phyloP scores from a whole-genome alignment of 1,140 invertebrate species.

The Lucilia sericata region DNA sequence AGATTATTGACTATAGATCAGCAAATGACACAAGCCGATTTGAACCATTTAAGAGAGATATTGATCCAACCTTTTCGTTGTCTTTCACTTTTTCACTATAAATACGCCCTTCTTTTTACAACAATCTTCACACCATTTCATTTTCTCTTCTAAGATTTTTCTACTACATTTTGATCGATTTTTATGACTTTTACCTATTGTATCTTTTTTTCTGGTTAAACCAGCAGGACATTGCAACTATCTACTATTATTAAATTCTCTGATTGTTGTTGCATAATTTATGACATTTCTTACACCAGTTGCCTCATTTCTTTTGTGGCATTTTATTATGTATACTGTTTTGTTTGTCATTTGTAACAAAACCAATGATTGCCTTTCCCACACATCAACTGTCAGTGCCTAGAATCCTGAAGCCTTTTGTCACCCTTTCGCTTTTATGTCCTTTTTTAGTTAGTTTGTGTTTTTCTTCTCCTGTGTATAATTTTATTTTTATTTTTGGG shows the following conservation, averaged over 20 bases:
- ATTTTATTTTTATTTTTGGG: background rate
- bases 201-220: background rate
- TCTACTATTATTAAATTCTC: background rate
- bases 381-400: constrained; percentile 8
- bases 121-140: background rate
- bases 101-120: too few relatives aligned
- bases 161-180: background rate
- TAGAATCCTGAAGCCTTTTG: constrained; percentile 3
- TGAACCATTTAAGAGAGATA: too few relatives aligned
- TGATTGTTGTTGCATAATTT: constrained; percentile 30
- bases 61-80: too few relatives aligned
- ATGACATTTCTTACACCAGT: constrained; percentile 31
- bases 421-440: background rate
- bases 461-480: background rate
- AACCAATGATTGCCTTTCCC: constrained; percentile 34
- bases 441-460: background rate
- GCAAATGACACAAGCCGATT: too few relatives aligned
- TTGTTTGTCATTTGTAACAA: background rate
- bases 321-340: background rate
- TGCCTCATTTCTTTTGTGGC: background rate
- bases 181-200: background rate
- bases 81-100: too few relatives aligned
- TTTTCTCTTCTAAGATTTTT: background rate
- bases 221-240: constrained; percentile 31
- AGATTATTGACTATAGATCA: too few relatives aligned